These are phyloP conservation scores for Cristatella mucedo DNA, from an alignment of 2,888 invertebrate genomes.

Conservation along the genomic window DNA sequence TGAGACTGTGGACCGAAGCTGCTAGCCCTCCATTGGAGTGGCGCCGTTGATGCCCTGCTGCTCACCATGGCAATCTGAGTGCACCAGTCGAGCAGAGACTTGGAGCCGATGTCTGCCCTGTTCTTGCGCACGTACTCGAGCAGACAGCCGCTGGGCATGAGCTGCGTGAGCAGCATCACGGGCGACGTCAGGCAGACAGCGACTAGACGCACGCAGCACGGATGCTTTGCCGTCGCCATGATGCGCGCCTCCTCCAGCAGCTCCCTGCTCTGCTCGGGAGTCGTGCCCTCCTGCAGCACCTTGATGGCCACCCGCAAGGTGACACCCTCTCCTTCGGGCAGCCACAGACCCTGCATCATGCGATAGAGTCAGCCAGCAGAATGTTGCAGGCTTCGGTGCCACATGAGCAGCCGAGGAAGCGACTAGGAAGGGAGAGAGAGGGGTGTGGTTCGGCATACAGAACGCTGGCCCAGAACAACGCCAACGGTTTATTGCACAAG, in stretches of 20 bases:
- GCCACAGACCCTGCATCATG: constrained; percentile 37
- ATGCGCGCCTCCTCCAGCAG: constrained; percentile 90
- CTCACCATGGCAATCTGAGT: constrained; percentile 70
- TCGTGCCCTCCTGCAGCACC: constrained; percentile 63
- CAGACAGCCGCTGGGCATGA: constrained; percentile 90
- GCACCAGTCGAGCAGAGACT: constrained; percentile 85
- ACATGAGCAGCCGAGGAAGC: no score
- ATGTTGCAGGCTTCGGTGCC: no score
- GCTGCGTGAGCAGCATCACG: constrained; percentile 90
- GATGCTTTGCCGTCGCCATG: constrained; percentile 92
- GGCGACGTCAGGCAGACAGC: constrained; percentile 92
- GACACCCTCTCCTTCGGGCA: constrained; percentile 31
- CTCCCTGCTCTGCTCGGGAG: constrained; percentile 64
- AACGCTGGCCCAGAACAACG: no score
- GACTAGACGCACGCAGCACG: constrained; percentile 73
- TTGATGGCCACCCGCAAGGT: constrained; percentile 87
- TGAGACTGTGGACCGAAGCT: background rate
- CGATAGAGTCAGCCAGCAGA: no score
- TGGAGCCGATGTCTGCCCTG: constrained; percentile 79
- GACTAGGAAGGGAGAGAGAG: no score
- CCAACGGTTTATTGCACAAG: no score
- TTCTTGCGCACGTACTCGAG: constrained; percentile 82
- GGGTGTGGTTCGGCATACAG: no score
- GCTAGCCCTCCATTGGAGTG: background rate
- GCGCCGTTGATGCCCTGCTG: background rate